Evolutionary conservation across 2,113 vertebrate genomes (phyloP), one percentile per base, ranked within the genome.

Genomic region (Apodemus sylvaticus): DNA sequence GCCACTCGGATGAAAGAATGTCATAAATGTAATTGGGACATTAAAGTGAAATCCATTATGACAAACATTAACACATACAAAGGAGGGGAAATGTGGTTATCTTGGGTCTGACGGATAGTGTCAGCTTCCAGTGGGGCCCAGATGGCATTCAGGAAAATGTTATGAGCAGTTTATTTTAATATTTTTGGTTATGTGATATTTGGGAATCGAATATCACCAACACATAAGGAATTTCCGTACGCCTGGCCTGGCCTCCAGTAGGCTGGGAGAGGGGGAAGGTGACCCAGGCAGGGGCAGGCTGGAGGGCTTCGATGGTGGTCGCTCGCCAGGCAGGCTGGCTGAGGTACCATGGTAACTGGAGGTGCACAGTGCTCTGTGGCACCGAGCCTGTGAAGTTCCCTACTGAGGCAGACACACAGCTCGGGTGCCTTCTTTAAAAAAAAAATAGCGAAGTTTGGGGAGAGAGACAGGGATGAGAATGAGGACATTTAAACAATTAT

Each of bases 1-100:
- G 98, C 98, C 98, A 98, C 98, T 98, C 74, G 94, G 97, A 98
- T 98, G 97, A 97, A 98, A 98, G 98, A 98, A 98, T 98, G 98
- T 98, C 98, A 98, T 98, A 98, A 98, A 98, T 97, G 98, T 98
- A 99, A 98, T 98, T 98, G 98, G 98, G 98, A 98, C 98, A 98
- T 98, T 98, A 98, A 98, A 98, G 97, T 95, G 97, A 98, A 98
- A 98, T 98, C 98, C 98, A 98, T 81, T 73, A 98, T 97, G 98
- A 97, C 98, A 98, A 99, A 98, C 97, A 98, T 98, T 98, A 98
- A 95, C 83, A 66, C 93, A 98, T 97, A 98, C 98, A 98, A 98
- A 97, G 97, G 97, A 98, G 97, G 97, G 91, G 68, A 91, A 98
- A 98, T 92, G 97, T 96, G 98, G 97, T 98, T 98, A 98, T 98